Base-by-base conservation (phyloP, 2,113 vertebrate species). In the Rhinogobius similis region DNA sequence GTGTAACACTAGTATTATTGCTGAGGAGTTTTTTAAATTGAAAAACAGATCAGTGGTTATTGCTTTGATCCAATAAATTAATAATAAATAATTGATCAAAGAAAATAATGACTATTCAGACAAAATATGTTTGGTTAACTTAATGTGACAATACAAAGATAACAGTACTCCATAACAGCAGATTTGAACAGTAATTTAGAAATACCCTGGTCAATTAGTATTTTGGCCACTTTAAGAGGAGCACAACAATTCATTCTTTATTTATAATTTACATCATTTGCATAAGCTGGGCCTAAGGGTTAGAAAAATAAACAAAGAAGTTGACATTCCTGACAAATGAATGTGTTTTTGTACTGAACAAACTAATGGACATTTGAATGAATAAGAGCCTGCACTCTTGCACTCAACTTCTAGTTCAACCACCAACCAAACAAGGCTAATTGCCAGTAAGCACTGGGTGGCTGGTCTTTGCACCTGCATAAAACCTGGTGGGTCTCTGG, bases 381-480 rank as follows among this genome's bases (percentile, higher is more conserved):
- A 76, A 73, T 56, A 71, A 67, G 58, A 26, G 43, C 9, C 41
- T 65, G 43, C 58, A 68, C 73, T 62, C 67, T n/a, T n/a, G n/a
- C 75, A 64, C 61, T 62, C 62, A 53, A 55, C 53, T 58, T 65
- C 58, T 52, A 70, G 69, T 80, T 73, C 76, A 79, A 16, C 75
- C 77, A 76, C 68, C 38, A 62, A 82, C 61, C 63, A 78, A 85
- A 83, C 77, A 61, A 83, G 78, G 73, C 72, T 90, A 90, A 89
- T 91, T 88, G 79, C 72, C 68, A 75, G 81, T 72, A 83, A 88
- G 84, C 83, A 76, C 46, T 56, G 64, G 69, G 59, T 87, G 84
- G 36, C 39, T 79, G 82, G 81, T 83, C 74, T 79, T 65, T 83
- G 55, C 86, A 90, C 88, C 86, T 90, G 85, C 59, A 82, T 75